Percentiles rank a stretch among this genome's conserved stretches.
phyloP scores from a whole-genome alignment of 2,888 invertebrate species.

The Melieria crassipennis region DNA sequence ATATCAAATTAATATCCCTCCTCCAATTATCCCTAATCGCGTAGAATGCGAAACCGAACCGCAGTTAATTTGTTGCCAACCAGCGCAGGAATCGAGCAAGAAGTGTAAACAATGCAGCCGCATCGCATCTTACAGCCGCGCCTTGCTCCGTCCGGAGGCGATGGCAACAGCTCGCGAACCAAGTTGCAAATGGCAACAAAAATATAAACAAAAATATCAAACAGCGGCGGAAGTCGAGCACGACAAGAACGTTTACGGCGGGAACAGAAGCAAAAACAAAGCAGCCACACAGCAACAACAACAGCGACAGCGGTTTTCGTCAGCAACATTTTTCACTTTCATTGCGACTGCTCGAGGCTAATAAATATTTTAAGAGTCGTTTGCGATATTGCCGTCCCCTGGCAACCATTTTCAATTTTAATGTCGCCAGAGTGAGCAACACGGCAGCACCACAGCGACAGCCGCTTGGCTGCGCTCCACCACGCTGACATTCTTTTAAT shows the following conservation, averaged over 20 bases:
- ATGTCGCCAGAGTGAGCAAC: neutral
- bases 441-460: neutral
- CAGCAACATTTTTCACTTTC: slow-evolving; percentile 22
- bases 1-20: no score
- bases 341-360: slow-evolving; percentile 18
- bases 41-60: no score
- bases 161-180: no score
- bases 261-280: neutral
- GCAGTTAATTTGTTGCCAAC: no score
- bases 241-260: neutral
- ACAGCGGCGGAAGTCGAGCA: neutral
- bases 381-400: slow-evolving; percentile 5
- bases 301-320: slow-evolving; percentile 19
- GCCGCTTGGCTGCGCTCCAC: neutral
- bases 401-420: slow-evolving; percentile 33
- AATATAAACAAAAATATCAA: neutral
- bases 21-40: no score
- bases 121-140: no score
- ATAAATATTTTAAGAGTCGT: slow-evolving; percentile 21
- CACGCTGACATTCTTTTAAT: no score
- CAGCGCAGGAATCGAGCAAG: no score
- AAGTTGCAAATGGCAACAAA: no score
- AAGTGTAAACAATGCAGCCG: no score
- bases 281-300: neutral
- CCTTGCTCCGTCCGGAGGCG: no score